These are phyloP conservation scores for Sebastes kiyomatsui DNA, from an alignment of 2,797 vertebrate genomes.

Conservation along the genomic window DNA sequence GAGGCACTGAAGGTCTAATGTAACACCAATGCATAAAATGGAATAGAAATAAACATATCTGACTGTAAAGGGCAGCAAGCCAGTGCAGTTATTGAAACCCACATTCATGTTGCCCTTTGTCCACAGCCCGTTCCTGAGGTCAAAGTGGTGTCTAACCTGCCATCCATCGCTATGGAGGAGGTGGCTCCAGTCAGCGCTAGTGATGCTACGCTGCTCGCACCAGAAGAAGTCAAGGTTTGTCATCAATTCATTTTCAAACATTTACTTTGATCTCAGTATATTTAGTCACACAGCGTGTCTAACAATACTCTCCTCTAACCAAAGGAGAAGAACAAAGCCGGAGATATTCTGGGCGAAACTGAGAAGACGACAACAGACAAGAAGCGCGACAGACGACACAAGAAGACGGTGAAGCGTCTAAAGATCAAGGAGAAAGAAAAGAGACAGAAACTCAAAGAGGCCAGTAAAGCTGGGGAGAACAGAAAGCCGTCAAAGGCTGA, in stretches of 20 bases:
- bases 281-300: not conserved
- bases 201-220: slow-evolving; percentile 91
- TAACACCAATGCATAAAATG: not conserved
- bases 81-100: not conserved
- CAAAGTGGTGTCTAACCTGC: slow-evolving; percentile 94
- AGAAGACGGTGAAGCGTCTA: slow-evolving; percentile 86
- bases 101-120: not conserved
- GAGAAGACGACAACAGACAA: slow-evolving; percentile 94
- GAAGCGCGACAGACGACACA: slow-evolving; percentile 91
- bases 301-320: slow-evolving; percentile 28
- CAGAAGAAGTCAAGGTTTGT: slow-evolving; percentile 96
- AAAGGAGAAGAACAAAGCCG: slow-evolving; percentile 92
- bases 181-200: slow-evolving; percentile 93
- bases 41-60: not conserved
- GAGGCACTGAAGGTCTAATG: too few relatives aligned
- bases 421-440: slow-evolving; percentile 87
- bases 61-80: not conserved
- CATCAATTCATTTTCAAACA: not conserved
- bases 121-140: slow-evolving; percentile 91
- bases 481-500: slow-evolving; percentile 83
- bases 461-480: slow-evolving; percentile 69
- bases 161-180: slow-evolving; percentile 94
- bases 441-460: slow-evolving; percentile 86
- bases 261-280: not conserved
- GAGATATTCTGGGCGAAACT: slow-evolving; percentile 86